Conservation (phyloP, 2,113 vertebrate genomes). For the Cryptotis parvus region DNA sequence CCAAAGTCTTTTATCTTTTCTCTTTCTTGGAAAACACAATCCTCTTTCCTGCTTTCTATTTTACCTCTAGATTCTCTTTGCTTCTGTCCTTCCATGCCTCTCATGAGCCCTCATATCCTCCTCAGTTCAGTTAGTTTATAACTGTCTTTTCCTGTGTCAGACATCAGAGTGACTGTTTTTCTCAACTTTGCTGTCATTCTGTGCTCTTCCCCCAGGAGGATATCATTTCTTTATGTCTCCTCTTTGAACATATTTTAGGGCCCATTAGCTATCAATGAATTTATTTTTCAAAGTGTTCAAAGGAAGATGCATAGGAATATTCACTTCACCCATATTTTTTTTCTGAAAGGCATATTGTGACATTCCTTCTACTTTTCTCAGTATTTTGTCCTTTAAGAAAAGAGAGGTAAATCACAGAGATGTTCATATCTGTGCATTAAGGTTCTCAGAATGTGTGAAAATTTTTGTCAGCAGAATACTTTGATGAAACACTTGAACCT, state of each 20-base stretch:
- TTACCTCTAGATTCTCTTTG: conserved; percentile 1
- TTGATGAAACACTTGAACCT: neutral
- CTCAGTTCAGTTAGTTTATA: neutral
- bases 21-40: neutral
- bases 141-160: neutral
- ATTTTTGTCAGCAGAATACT: conserved; percentile 13
- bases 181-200: neutral
- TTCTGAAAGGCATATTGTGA: neutral
- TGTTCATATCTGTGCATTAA: neutral
- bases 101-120: neutral
- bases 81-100: neutral
- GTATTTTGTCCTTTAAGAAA: neutral
- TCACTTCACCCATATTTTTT: neutral
- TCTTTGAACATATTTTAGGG: neutral
- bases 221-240: neutral
- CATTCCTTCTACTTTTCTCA: neutral
- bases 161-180: conserved; percentile 3
- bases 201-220: neutral
- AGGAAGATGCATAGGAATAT: neutral
- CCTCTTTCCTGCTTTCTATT: conserved; percentile 10
- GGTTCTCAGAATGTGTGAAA: neutral
- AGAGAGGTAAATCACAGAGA: neutral
- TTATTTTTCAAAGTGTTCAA: neutral
- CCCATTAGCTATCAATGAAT: neutral
- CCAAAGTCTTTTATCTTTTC: neutral